phyloP scores from a whole-genome alignment of 2,113 vertebrate genomes.

The Pluvianellus socialis region DNA sequence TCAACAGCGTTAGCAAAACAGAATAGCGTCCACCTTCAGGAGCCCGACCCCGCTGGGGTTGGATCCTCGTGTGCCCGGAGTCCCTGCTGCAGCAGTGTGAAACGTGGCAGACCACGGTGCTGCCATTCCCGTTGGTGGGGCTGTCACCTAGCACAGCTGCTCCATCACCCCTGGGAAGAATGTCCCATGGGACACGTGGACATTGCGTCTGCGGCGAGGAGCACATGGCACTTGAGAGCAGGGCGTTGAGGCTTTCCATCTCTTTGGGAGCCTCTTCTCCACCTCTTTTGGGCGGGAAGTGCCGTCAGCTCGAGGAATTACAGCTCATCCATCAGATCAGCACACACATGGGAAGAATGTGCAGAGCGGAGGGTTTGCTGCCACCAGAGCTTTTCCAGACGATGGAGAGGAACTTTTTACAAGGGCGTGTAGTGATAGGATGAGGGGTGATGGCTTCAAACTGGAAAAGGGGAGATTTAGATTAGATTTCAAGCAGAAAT shows the following conservation, averaged over 20 bases:
- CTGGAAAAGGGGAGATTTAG: too few relatives aligned
- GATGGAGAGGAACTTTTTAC: too few relatives aligned
- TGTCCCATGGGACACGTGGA: rapidly evolving
- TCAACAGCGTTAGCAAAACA: not conserved
- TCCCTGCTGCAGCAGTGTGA: rapidly evolving
- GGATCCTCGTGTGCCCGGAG: rapidly evolving
- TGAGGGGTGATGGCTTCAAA: too few relatives aligned
- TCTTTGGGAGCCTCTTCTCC: not conserved
- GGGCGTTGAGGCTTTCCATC: not conserved
- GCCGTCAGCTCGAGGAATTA: not conserved
- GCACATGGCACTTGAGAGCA: rapidly evolving
- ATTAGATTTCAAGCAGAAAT: too few relatives aligned
- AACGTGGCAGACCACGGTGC: not conserved
- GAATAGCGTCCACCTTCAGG: rapidly evolving
- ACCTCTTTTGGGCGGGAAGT: not conserved
- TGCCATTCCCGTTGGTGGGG: not conserved
- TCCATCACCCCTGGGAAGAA: rapidly evolving
- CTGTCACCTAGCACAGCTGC: not conserved
- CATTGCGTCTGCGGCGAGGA: rapidly evolving
- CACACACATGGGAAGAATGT: rapidly evolving
- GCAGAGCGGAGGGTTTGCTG: not conserved
- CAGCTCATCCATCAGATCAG: not conserved
- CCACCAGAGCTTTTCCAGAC: not conserved
- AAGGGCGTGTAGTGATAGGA: too few relatives aligned
- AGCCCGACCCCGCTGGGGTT: rapidly evolving